These are phyloP conservation scores for Cebidichthys violaceus DNA, from an alignment of 2,113 vertebrate species.

Conservation along the genomic window DNA sequence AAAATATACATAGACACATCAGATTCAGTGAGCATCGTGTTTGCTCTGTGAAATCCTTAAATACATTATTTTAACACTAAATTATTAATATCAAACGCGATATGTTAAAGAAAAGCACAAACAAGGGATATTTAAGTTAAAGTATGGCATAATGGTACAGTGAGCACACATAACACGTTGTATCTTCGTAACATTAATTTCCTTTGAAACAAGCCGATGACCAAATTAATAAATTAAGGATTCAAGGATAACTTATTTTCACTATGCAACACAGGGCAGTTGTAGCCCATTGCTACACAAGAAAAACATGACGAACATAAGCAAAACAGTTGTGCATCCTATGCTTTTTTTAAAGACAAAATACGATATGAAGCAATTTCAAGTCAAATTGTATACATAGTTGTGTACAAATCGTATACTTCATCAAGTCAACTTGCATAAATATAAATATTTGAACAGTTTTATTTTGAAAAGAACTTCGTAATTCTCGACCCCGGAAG, in stretches of 20 bases:
- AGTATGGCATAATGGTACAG: not conserved
- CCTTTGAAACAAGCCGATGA: not conserved
- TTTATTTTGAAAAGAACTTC: not conserved
- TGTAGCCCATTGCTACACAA: too few species aligned
- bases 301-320: not conserved
- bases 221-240: not conserved
- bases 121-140: not conserved
- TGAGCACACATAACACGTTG: not conserved
- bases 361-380: not conserved
- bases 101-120: not conserved
- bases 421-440: not conserved
- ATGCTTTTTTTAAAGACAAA: not conserved
- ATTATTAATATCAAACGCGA: not conserved
- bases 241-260: not conserved
- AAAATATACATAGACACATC: not conserved
- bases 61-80: not conserved
- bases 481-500: slow-evolving; percentile 29
- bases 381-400: not conserved
- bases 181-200: not conserved
- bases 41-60: not conserved
- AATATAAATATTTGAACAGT: not conserved
- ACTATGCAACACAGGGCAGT: not conserved
- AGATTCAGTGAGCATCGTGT: not conserved
- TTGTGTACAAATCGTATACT: not conserved
- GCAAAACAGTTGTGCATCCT: too few species aligned